Evolutionary conservation across 2,113 vertebrate species (phyloP), one percentile per base, ranked within the genome.

Genomic region (Prionailurus viverrinus): DNA sequence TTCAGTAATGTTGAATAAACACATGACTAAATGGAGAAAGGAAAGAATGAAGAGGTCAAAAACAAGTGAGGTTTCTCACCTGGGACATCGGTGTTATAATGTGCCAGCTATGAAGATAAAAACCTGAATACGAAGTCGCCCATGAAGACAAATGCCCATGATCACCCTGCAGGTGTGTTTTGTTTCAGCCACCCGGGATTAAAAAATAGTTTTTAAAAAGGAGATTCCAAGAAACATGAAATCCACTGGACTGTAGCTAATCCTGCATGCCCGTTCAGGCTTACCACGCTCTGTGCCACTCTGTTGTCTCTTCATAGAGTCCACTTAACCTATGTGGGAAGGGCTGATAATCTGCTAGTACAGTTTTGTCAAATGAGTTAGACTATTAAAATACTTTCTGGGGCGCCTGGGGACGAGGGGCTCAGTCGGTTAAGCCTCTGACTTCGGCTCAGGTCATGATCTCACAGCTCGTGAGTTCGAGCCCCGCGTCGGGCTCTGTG

Each of bases 231-330:
- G 10, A 51, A 2, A 55, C 51, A 13, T 19, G n/a, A 48, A 82
- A 45, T 48, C 53, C 31, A 58, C 0, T n/a, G 25, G 9, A 25
- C 55, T 36, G 33, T 36, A 48, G 45, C 31, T 25, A 2, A 29
- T 0, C 48, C 66, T 1, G 16, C 33, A 1, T 6, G 10, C 29
- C 53, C 58, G 27, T 73, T 27, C 61, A 63, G 41, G 48, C 13
- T 78, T 39, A 13, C 73, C 10, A 0, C 5, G 4, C 36, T 66
- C 7, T 1, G 23, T 29, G 19, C 63, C 18, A 0, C 21, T 48
- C 65, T 31, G 1, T n/a, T 9, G 29, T 27, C 29, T 68, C 71
- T 81, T n/a, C 53, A 51, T 6, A 25, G 69, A 48, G 16, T 48
- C 27, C n/a, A 25, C 41, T 29, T 55, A 0, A 1, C 10, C 66